phyloP scores from a whole-genome alignment of 23 tunicate genomes.

The Corella eumyota region DNA sequence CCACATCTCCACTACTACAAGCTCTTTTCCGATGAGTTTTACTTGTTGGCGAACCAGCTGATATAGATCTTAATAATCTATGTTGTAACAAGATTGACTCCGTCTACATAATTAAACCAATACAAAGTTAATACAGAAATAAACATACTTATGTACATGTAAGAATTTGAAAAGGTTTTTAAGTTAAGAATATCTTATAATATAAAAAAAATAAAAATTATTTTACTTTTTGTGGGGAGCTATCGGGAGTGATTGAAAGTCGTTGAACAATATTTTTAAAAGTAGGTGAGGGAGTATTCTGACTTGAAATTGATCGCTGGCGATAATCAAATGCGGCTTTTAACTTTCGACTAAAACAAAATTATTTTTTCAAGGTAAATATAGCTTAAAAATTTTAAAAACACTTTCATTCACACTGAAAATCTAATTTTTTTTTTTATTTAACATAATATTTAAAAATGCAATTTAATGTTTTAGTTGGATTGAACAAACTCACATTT shows the following conservation, averaged over 20 bases:
- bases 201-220: background rate
- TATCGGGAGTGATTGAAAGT: constrained; percentile 38
- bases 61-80: constrained; percentile 34
- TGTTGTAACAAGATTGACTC: constrained; percentile 9
- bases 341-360: background rate
- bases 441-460: too few relatives aligned
- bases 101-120: constrained; percentile 3
- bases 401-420: background rate
- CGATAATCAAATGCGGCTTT: constrained; percentile 14
- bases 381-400: background rate
- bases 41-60: constrained; percentile 34
- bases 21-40: constrained; percentile 6
- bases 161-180: background rate
- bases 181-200: background rate
- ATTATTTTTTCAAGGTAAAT: background rate
- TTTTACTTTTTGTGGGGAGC: constrained; percentile 30
- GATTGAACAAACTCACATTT: too few relatives aligned
- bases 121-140: background rate
- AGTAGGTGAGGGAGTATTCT: constrained; percentile 13
- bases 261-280: constrained; percentile 1
- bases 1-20: constrained; percentile 32
- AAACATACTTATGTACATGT: background rate
- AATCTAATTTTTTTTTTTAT: too few relatives aligned
- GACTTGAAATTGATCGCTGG: constrained; percentile 37
- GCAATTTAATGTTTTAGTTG: too few relatives aligned